Evolutionary conservation across 35 echinoderm and acorn worm genomes (phyloP), one percentile per base, ranked within the genome.

Genomic region (Apostichopus californicus): DNA sequence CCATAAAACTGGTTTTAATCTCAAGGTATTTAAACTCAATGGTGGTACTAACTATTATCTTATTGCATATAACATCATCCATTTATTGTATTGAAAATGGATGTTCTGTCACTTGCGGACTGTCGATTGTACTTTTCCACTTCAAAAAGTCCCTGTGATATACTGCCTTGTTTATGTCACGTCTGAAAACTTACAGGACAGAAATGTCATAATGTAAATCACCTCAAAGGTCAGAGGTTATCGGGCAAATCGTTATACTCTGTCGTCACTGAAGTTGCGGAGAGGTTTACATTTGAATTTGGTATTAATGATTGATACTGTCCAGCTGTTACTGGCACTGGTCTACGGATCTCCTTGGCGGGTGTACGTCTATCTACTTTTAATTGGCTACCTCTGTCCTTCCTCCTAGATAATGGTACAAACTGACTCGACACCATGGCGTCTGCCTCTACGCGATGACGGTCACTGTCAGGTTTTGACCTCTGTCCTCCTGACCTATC

Each of bases 161-260:
- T 46, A 46, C 3, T 46, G 34, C 34, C 3, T 46, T 3, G 34
- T 46, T 3, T 46, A 61, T 8, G 58, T 61, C 58, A 8, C 58
- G 58, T 9, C 58, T 61, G 8, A 61, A 61, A 81, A 46, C 2
- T 46, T 46, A 46, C 3, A 46, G 34, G 34, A 46, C 34, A 46
- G 3, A 46, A 46, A 46, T 46, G 3, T 46, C 34, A 46, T 46
- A 2, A 46, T 46, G 34, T 46, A 46, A 46, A 46, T 46, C 34
- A 46, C 34, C 34, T 0, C 26, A 58, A 64, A 66, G 22, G 55
- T 87, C 28, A 28, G 11, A 89, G 58, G 12, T 75, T 89, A 11
- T 89, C 63, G 5, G 86, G 86, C 54, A 89, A 75, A 89, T 89
- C 86, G 28, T 89, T 68, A 72, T 89, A 89, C 86, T 89, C 86